phyloP scores from a whole-genome alignment of 2,113 vertebrate genomes.

The Carlito syrichta region DNA sequence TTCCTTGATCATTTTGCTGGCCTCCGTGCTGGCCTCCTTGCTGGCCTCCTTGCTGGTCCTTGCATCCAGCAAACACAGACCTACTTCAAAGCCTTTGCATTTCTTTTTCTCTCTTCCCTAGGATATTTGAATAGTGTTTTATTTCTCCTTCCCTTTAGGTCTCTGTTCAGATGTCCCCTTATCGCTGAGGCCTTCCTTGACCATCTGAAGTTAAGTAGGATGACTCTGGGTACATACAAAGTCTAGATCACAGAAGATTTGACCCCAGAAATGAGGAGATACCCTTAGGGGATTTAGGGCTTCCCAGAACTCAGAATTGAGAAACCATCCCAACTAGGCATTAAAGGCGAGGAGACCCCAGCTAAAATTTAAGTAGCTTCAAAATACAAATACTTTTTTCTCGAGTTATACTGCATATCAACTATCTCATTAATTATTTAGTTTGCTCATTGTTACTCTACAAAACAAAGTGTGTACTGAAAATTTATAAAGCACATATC shows the following conservation, averaged over 20 bases:
- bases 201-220: not conserved
- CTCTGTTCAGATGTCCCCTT: not conserved
- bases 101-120: not conserved
- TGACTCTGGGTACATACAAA: not conserved
- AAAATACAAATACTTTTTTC: not conserved
- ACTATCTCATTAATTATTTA: not conserved
- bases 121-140: not conserved
- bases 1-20: not conserved
- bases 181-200: not conserved
- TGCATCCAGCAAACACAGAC: not conserved
- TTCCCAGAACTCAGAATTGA: not conserved
- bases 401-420: not conserved
- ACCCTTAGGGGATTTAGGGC: not conserved
- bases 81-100: not conserved
- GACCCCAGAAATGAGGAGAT: not conserved
- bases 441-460: not conserved
- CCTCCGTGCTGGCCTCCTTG: not conserved
- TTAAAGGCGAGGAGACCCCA: not conserved
- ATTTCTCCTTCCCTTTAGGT: not conserved
- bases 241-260: not conserved
- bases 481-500: not conserved
- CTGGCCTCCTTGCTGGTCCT: not conserved
- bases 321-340: not conserved
- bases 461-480: not conserved
- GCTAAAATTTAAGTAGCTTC: not conserved